Evolutionary conservation across 2,113 vertebrate genomes (phyloP), one percentile per base, ranked within the genome.

Genomic region (Dinomys branickii): DNA sequence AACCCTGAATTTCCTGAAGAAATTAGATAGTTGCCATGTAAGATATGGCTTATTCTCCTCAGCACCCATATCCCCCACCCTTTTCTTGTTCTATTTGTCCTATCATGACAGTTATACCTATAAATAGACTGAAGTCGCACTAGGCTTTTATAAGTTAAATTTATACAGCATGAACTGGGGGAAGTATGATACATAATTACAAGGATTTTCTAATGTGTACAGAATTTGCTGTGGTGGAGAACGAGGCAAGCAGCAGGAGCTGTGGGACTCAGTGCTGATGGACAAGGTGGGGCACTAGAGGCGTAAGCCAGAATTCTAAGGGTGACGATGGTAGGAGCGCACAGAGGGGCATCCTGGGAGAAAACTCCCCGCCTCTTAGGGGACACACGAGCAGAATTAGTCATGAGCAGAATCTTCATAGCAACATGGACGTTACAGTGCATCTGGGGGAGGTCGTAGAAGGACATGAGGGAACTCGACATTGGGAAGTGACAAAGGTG

Each of bases 21-120:
- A 63, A 63, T 24, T 24, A 90, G 38, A 17, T 7, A 22, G 4
- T 19, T 67, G 24, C 24, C 52, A 73, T 11, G 3, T 4, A 56
- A 73, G 16, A 52, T 28, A 88, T 11, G 3, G 7, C 17, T 59
- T 2, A 63, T 77, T 85, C 35, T 80, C 12, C 16, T 38, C 38
- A 58, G 38, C 19, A 69, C 4, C n/a, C 3, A 38, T 16, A 3
- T 20, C 14, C 8, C n/a, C 10, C 4, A 1, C 5, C 1, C 5
- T 19, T n/a, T 6, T 54, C 22, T 86, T 19, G 10, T 63, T 56
- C 7, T 33, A 17, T 22, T 13, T 35, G 54, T 35, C 10, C 38
- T 59, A 30, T 24, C 30, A 24, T 16, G 38, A 38, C 5, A 33
- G 13, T 67, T 61, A n/a, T 73, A 38, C 16, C 82, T 56, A 3